Evolutionary conservation across 1,140 invertebrate genomes (phyloP).

Genomic region (Eciton burchellii): DNA sequence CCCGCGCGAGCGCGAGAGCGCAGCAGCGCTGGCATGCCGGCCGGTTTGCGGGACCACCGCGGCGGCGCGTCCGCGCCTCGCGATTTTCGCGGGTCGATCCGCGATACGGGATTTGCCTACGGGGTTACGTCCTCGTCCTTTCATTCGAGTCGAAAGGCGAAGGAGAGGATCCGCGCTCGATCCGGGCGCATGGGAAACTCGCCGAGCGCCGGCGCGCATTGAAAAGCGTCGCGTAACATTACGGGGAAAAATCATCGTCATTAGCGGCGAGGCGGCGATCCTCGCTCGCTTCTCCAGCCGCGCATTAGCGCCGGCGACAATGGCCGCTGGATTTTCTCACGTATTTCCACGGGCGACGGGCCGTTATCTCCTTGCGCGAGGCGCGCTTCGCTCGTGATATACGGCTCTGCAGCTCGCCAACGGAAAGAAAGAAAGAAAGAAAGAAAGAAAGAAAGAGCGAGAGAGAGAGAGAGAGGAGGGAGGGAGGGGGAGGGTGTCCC

Average conservation of each 20-base stretch:
- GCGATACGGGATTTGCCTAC: no score
- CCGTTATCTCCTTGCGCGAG: conserved; percentile 60
- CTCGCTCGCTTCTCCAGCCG: conserved; percentile 23
- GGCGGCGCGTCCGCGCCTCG: conserved; percentile 44
- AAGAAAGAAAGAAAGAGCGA: conserved; percentile 8
- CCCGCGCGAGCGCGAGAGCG: no score
- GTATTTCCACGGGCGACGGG: conserved; percentile 63
- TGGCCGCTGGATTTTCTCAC: conserved; percentile 67
- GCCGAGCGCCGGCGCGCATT: no score
- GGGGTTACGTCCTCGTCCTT: no score
- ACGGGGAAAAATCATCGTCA: conserved; percentile 58
- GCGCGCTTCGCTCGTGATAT: conserved; percentile 70
- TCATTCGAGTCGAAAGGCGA: no score
- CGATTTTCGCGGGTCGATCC: no score
- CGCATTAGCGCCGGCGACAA: conserved; percentile 55
- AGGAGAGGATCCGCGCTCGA: no score
- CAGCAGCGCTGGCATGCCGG: no score
- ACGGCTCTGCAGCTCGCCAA: conserved; percentile 61
- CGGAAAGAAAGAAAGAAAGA: no score
- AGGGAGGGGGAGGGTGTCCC: no score
- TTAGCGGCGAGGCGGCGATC: conserved; percentile 18
- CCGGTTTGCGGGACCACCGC: conserved; percentile 40
- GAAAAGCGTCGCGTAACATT: conserved; percentile 60
- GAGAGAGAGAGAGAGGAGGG: conserved; percentile 4
- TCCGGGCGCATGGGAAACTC: no score